These are phyloP conservation scores for Polydrusus cervinus DNA, from an alignment of 2,888 invertebrate genomes.

Conservation along the genomic window DNA sequence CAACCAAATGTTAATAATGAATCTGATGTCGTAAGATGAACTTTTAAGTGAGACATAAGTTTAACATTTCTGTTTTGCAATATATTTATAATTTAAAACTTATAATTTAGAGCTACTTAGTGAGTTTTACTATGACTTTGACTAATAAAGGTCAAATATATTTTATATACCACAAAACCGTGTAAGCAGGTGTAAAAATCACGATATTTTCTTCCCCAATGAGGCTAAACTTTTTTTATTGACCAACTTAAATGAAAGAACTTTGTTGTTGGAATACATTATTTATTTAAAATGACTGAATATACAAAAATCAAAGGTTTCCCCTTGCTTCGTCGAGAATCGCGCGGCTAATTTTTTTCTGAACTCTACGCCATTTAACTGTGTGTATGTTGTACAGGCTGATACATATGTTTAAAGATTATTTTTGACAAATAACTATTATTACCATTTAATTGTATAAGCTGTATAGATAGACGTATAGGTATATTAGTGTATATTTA, in stretches of 20 bases:
- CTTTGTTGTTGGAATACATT: not conserved
- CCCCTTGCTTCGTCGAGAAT: conserved; percentile 47
- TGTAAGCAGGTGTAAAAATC: too few species aligned
- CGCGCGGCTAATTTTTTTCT: conserved; percentile 55
- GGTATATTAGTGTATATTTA: conserved; percentile 68
- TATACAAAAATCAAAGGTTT: conserved; percentile 13
- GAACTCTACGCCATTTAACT: conserved; percentile 63
- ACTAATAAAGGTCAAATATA: too few species aligned
- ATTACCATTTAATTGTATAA: conserved; percentile 70
- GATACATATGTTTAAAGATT: conserved; percentile 66
- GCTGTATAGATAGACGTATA: conserved; percentile 59
- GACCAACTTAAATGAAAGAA: not conserved
- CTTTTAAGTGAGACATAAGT: too few species aligned
- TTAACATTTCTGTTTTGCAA: too few species aligned
- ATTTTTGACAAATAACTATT: conserved; percentile 70
- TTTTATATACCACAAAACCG: not conserved
- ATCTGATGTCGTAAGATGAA: too few species aligned
- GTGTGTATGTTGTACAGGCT: conserved; percentile 67
- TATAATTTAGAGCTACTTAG: too few species aligned
- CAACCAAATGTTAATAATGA: too few species aligned
- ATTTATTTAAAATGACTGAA: not conserved
- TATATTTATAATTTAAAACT: too few species aligned
- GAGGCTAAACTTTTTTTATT: not conserved
- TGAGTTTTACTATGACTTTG: too few species aligned
- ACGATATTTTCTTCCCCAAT: too few species aligned